These are phyloP conservation scores for Scophthalmus maximus DNA, from an alignment of 2,113 vertebrate species.

Conservation along the genomic window DNA sequence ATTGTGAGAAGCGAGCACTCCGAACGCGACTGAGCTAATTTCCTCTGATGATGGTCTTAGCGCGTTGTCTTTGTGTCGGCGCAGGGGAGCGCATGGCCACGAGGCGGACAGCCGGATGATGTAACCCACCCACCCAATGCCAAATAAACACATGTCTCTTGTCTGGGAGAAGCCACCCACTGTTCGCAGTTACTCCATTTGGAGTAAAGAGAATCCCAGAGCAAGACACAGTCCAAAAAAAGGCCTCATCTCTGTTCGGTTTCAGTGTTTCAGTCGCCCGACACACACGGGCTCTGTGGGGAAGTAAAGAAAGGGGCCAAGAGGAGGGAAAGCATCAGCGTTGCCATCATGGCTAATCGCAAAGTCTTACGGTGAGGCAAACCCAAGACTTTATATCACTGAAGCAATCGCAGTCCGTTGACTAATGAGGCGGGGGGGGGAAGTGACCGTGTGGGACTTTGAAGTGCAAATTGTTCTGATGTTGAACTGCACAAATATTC, in stretches of 20 bases:
- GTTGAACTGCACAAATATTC: background rate
- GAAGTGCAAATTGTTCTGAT: slow-evolving; percentile 37
- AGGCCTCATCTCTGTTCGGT: slow-evolving; percentile 38
- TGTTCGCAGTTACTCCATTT: slow-evolving; percentile 56
- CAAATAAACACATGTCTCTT: slow-evolving; percentile 80
- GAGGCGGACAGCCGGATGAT: slow-evolving; percentile 77
- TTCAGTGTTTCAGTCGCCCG: no score
- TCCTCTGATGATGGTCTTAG: slow-evolving; percentile 82
- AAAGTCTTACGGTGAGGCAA: slow-evolving; percentile 17
- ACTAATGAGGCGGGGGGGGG: no score
- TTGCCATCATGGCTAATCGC: slow-evolving; percentile 51
- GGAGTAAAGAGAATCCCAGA: no score
- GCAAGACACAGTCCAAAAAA: slow-evolving; percentile 46
- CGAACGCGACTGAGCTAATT: slow-evolving; percentile 79
- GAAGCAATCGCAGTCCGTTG: slow-evolving; percentile 8
- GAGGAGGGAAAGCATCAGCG: slow-evolving; percentile 48
- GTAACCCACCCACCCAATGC: slow-evolving; percentile 78
- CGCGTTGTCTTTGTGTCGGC: slow-evolving; percentile 73
- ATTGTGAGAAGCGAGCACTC: slow-evolving; percentile 80
- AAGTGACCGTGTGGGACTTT: slow-evolving; percentile 34
- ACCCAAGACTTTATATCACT: slow-evolving; percentile 41
- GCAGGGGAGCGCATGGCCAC: slow-evolving; percentile 71
- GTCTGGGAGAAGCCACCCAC: slow-evolving; percentile 70
- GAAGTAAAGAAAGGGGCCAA: slow-evolving; percentile 41
- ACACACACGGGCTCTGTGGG: slow-evolving; percentile 35